Evolutionary conservation across 2,888 invertebrate genomes (phyloP).

Genomic region (Pristionchus arcanus): DNA sequence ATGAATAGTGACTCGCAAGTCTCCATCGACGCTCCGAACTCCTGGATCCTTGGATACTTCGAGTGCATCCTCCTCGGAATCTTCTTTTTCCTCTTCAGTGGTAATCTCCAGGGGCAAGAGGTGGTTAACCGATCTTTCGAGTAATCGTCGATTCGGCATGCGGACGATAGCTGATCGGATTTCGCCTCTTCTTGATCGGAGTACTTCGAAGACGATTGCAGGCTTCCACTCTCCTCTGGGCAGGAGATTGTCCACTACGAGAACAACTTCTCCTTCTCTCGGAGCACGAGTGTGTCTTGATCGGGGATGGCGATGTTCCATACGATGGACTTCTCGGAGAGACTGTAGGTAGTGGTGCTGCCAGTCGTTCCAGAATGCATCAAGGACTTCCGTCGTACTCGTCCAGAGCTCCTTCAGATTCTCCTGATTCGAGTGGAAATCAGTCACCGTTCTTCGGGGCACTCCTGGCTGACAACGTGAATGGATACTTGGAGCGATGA

Average conservation of each 20-base stretch:
- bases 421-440: not conserved
- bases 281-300: not conserved
- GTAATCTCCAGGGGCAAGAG: conserved; percentile 1
- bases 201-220: not conserved
- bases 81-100: not conserved
- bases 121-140: not conserved
- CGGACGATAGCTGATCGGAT: not conserved
- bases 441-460: not conserved
- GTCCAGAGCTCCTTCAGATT: conserved; percentile 17
- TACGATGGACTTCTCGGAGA: not conserved
- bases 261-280: conserved; percentile 20
- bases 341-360: not conserved
- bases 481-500: conserved; percentile 39
- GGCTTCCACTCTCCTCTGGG: conserved; percentile 2
- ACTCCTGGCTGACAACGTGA: not conserved
- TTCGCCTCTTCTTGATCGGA: not conserved
- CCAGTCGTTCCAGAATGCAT: not conserved
- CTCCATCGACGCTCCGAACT: too few species aligned
- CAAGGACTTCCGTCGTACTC: not conserved
- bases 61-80: not conserved
- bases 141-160: not conserved
- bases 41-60: not conserved
- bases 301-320: not conserved
- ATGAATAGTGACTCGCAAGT: too few species aligned
- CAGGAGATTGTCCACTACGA: not conserved